A percentile compares a stretch with the other conserved stretches of the same genome.
Conservation (phyloP, 1,140 invertebrate species). For the Aplysia californica region DNA sequence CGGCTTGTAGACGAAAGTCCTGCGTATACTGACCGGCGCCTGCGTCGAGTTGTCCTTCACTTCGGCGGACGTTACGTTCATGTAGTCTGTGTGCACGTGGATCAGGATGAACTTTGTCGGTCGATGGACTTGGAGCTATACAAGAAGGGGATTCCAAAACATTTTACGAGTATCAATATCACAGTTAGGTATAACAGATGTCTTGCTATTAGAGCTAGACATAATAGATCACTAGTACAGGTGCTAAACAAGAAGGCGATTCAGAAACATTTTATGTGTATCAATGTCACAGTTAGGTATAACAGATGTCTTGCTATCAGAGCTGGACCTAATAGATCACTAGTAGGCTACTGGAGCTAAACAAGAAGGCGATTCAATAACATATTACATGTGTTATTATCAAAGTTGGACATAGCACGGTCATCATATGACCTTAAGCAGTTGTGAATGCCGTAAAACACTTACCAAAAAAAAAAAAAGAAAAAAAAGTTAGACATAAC, state of each 20-base stretch:
- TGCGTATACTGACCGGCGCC: constrained; percentile 45
- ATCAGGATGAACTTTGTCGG: constrained; percentile 65
- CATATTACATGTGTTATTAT: too few relatives aligned
- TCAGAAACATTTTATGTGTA: neutral
- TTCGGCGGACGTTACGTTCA: constrained; percentile 61
- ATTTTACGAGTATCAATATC: neutral
- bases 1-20: constrained; percentile 69
- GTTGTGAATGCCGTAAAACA: too few relatives aligned
- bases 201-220: neutral
- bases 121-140: constrained; percentile 40
- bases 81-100: constrained; percentile 61
- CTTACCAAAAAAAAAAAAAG: too few relatives aligned
- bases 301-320: neutral
- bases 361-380: too few relatives aligned
- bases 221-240: neutral
- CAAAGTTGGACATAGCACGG: too few relatives aligned
- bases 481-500: too few relatives aligned
- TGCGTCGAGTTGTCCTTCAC: constrained; percentile 35
- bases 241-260: neutral
- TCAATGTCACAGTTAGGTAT: neutral
- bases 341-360: too few relatives aligned
- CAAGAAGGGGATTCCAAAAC: neutral
- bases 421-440: too few relatives aligned
- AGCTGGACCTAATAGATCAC: too few relatives aligned
- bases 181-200: neutral